Conservation (phyloP, 1,140 invertebrate genomes). For the Bathynomus jamesi region DNA sequence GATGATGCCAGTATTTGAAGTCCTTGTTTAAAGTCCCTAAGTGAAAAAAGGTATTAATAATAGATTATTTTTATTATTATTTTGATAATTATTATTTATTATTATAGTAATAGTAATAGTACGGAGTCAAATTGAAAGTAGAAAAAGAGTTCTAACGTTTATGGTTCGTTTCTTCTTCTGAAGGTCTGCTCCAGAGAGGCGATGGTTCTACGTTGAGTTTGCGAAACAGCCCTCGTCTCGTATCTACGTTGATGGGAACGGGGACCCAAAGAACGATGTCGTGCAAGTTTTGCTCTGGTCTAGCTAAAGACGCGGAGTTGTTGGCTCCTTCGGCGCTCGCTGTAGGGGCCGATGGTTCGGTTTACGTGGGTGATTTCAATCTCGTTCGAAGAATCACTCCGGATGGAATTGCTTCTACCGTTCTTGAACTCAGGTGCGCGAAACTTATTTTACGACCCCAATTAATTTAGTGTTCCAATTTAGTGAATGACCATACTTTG, state of each 20-base stretch:
- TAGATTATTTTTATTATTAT: too few species aligned
- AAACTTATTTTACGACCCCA: too few species aligned
- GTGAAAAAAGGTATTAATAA: too few species aligned
- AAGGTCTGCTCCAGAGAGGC: conserved; percentile 83
- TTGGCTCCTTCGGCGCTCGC: conserved; percentile 86
- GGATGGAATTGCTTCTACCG: conserved; percentile 81
- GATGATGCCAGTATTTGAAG: too few species aligned
- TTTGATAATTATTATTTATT: too few species aligned
- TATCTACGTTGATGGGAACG: conserved; percentile 90
- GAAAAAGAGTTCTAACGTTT: too few species aligned
- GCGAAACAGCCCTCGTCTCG: conserved; percentile 59
- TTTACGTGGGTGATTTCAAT: conserved; percentile 97
- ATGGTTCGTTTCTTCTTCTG: too few species aligned
- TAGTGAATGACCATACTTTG: too few species aligned
- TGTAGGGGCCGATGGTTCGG: conserved; percentile 86
- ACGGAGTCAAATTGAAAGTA: too few species aligned
- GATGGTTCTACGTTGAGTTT: conserved; percentile 91
- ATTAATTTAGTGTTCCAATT: too few species aligned
- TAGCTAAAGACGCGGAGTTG: conserved; percentile 74
- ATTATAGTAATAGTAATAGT: too few species aligned
- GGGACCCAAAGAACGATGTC: conserved; percentile 70
- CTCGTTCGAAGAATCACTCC: conserved; percentile 85
- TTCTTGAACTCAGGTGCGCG: conserved; percentile 89
- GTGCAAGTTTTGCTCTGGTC: conserved; percentile 52
- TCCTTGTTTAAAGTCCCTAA: too few species aligned